Conservation (phyloP, 1,140 invertebrate genomes). For the Ceratosolen fusciceps region DNA sequence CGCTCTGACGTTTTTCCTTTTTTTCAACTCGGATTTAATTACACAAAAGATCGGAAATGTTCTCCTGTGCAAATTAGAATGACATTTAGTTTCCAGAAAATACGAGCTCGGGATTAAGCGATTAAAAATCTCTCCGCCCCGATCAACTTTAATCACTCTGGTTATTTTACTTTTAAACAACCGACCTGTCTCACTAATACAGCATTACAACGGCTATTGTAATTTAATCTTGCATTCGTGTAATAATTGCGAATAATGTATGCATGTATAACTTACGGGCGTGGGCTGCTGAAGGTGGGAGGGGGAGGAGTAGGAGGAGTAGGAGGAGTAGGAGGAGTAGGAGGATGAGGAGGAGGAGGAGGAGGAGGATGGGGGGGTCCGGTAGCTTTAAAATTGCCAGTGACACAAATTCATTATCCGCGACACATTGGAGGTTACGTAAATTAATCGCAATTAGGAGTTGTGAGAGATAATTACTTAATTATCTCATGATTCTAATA, state of each 20-base stretch:
- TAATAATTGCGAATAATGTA: neutral
- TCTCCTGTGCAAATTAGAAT: neutral
- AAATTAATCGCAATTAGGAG: neutral
- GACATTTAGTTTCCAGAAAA: neutral
- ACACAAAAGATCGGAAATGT: slow-evolving; percentile 7
- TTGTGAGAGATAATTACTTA: neutral
- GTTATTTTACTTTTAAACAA: too few species aligned
- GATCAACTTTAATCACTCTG: too few species aligned
- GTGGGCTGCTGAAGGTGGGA: too few species aligned
- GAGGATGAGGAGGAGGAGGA: too few species aligned
- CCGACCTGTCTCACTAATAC: too few species aligned
- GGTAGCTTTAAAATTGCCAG: too few species aligned
- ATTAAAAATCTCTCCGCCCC: too few species aligned
- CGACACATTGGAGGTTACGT: neutral
- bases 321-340: too few species aligned
- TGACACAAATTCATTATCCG: neutral
- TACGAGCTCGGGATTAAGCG: neutral
- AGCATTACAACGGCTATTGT: too few species aligned
- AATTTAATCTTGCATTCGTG: neutral
- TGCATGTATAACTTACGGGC: neutral
- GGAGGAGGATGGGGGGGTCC: too few species aligned
- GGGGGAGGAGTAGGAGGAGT: too few species aligned
- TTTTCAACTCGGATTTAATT: slow-evolving; percentile 1
- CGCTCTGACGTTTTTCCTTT: slow-evolving; percentile 8
- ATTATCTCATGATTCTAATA: neutral